These are phyloP conservation scores for Drosophila limbata DNA, from an alignment of 2,888 invertebrate species.

Conservation along the genomic window DNA sequence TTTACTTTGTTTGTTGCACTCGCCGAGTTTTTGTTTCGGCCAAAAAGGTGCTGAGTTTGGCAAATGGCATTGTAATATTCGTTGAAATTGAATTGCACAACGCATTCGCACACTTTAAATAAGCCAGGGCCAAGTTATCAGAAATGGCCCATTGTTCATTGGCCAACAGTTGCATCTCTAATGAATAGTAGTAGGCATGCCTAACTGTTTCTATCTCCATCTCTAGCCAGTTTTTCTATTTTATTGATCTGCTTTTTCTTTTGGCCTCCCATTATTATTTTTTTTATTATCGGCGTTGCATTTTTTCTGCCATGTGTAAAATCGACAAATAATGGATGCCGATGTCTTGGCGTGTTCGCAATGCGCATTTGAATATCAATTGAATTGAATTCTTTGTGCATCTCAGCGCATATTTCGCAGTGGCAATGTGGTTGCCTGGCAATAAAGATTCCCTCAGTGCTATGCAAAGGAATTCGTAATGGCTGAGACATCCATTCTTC, in stretches of 20 bases:
- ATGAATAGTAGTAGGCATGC: slow-evolving; percentile 49
- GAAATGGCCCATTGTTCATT: slow-evolving; percentile 63
- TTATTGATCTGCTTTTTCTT: slow-evolving; percentile 5
- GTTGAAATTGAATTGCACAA: slow-evolving; percentile 60
- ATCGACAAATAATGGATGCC: slow-evolving; percentile 79
- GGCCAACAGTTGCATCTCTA: slow-evolving; percentile 62
- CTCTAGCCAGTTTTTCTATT: not conserved
- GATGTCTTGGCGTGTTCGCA: slow-evolving; percentile 57
- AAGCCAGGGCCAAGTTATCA: slow-evolving; percentile 39
- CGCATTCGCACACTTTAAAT: slow-evolving; percentile 40
- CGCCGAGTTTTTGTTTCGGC: slow-evolving; percentile 53
- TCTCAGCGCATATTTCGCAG: slow-evolving; percentile 64
- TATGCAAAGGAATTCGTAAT: slow-evolving; percentile 74
- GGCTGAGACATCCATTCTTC: slow-evolving; percentile 18
- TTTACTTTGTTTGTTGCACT: slow-evolving; percentile 50
- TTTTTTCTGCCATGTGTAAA: slow-evolving; percentile 66
- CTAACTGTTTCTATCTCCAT: not conserved
- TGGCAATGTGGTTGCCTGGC: slow-evolving; percentile 59
- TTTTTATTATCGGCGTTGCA: slow-evolving; percentile 26
- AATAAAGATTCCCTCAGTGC: slow-evolving; percentile 71
- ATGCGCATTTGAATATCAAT: slow-evolving; percentile 81
- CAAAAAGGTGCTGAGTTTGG: slow-evolving; percentile 68
- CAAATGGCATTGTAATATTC: slow-evolving; percentile 73
- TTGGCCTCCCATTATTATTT: slow-evolving; percentile 15
- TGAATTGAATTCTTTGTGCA: slow-evolving; percentile 79